A percentile compares a stretch with the other conserved stretches of the same genome.
These are phyloP conservation scores for Salarias fasciatus DNA, from an alignment of 2,797 vertebrate species.

Conservation along the genomic window DNA sequence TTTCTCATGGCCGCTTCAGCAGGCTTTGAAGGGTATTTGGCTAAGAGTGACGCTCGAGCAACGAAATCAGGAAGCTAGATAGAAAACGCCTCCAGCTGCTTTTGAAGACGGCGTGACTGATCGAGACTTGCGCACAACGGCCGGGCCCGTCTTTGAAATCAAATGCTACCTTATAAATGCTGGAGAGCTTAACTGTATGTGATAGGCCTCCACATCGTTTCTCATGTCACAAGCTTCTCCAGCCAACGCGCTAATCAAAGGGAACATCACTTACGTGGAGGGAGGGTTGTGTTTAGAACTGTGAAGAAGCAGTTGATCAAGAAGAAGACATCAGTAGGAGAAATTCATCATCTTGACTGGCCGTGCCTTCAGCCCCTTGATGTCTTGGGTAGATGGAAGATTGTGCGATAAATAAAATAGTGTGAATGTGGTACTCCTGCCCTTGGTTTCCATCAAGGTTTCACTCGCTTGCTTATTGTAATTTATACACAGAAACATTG, in stretches of 20 bases:
- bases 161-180: slow-evolving; percentile 20
- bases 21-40: slow-evolving; percentile 55
- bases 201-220: slow-evolving; percentile 44
- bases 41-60: slow-evolving; percentile 35
- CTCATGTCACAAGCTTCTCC: slow-evolving; percentile 24
- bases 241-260: slow-evolving; percentile 42
- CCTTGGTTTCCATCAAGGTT: neutral
- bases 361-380: slow-evolving; percentile 20
- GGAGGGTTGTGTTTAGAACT: slow-evolving; percentile 19
- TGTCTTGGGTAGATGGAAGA: slow-evolving; percentile 21
- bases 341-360: slow-evolving; percentile 52
- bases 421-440: neutral
- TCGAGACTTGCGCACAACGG: slow-evolving; percentile 17
- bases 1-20: slow-evolving; percentile 27
- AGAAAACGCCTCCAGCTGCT: slow-evolving; percentile 35
- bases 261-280: slow-evolving; percentile 16
- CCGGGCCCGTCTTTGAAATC: slow-evolving; percentile 47
- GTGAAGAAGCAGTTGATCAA: slow-evolving; percentile 26
- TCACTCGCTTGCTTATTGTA: slow-evolving; percentile 5
- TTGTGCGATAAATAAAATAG: neutral
- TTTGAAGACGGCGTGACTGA: slow-evolving; percentile 50
- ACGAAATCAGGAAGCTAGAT: slow-evolving; percentile 32
- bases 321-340: slow-evolving; percentile 25
- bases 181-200: slow-evolving; percentile 28
- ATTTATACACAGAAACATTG: neutral